phyloP scores from a whole-genome alignment of 2,888 invertebrate species.

The Melinaea marsaeus region DNA sequence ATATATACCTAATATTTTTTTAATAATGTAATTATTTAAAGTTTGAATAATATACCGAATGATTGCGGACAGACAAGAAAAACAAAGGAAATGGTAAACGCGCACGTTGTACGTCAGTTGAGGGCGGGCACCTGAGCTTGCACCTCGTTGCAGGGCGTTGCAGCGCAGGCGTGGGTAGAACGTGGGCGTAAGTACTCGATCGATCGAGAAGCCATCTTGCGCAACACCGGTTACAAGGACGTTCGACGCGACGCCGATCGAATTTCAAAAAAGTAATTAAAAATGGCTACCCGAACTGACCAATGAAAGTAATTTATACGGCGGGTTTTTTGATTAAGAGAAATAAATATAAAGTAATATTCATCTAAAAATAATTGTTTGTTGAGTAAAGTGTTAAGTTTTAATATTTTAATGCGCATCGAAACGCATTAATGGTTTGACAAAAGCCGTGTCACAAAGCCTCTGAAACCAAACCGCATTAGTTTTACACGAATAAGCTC shows the following conservation, averaged over 20 bases:
- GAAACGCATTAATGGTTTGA: conserved; percentile 37
- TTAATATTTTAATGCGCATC: conserved; percentile 9
- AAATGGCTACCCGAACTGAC: conserved; percentile 16
- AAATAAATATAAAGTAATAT: neutral
- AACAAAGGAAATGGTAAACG: conserved; percentile 6
- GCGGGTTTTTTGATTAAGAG: neutral
- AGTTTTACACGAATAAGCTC: conserved; percentile 72
- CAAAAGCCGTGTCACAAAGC: conserved; percentile 50
- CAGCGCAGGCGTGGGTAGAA: conserved; percentile 68
- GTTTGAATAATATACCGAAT: neutral
- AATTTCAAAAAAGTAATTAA: conserved; percentile 29
- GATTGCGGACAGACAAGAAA: neutral
- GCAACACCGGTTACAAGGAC: conserved; percentile 51
- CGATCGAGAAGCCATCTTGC: conserved; percentile 74
- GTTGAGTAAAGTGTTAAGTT: conserved; percentile 1
- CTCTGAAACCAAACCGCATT: conserved; percentile 61
- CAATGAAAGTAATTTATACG: conserved; percentile 2
- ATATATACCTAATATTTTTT: neutral
- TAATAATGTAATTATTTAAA: neutral
- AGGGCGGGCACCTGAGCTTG: conserved; percentile 34
- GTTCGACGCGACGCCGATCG: conserved; percentile 29
- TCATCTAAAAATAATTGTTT: conserved; percentile 1
- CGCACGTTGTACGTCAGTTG: conserved; percentile 19
- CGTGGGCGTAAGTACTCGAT: conserved; percentile 64
- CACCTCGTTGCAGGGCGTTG: conserved; percentile 52